These are phyloP conservation scores for Muschampia plurimacula DNA, from an alignment of 2,888 invertebrate species.

Conservation along the genomic window DNA sequence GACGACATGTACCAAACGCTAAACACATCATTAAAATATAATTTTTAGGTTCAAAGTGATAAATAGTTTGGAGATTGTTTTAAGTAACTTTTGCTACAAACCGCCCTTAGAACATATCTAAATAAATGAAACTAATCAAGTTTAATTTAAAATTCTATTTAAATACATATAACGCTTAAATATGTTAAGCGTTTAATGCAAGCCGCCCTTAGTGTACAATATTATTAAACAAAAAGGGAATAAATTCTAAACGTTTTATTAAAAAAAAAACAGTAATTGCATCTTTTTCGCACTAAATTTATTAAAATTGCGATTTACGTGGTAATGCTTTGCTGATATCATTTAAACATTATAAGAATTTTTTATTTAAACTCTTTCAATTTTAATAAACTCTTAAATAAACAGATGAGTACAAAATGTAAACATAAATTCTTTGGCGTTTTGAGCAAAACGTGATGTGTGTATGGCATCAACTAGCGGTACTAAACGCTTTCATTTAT, in stretches of 20 bases:
- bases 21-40: no score
- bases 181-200: no score
- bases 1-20: no score
- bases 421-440: slow-evolving; percentile 73
- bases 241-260: background rate
- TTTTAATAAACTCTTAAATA: slow-evolving; percentile 22
- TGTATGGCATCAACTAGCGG: slow-evolving; percentile 77
- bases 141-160: no score
- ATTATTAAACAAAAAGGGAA: background rate
- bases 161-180: no score
- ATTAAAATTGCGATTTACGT: background rate
- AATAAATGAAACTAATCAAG: no score
- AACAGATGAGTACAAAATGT: slow-evolving; percentile 26
- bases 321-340: background rate
- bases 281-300: background rate
- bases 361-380: slow-evolving; percentile 14
- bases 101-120: no score
- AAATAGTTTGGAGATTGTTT: no score
- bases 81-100: no score
- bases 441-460: slow-evolving; percentile 76
- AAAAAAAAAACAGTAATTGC: background rate
- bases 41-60: no score
- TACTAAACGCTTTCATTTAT: slow-evolving; percentile 64
- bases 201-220: background rate
- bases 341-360: slow-evolving; percentile 20